Evolutionary conservation across 2,113 vertebrate species (phyloP), one percentile per base, ranked within the genome.

Genomic region (Oxygymnocypris stewartii): DNA sequence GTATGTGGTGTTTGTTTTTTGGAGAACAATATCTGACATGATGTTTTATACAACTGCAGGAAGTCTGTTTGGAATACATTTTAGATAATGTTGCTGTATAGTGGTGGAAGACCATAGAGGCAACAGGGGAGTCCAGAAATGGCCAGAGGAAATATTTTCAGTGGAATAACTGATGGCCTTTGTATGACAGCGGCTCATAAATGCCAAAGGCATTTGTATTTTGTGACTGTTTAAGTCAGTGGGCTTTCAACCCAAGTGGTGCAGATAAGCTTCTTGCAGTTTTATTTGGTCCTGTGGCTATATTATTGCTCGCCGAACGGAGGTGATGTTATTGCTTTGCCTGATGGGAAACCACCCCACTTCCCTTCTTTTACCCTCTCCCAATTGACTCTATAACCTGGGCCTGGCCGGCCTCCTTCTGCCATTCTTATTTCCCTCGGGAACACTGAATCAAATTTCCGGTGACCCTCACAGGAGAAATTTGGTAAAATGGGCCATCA

Each of bases 391-490:
- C 59, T 35, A 78, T 86, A 90, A 87, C 85, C 79, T 65, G 51
- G 76, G 67, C 35, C 75, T 25, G 76, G 49, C 85, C 20, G 4
- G 82, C 79, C 82, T 61, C 79, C 35, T 54, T 71, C 86, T 51
- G 67, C 78, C 78, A 79, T 49, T 65, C 84, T 89, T 54, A 82
- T 86, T 89, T 88, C 89, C 87, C 90, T 69, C 1, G 87, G 84
- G 89, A 89, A 63, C 76, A 25, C 59, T 79, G 83, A 91, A 91
- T 90, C 91, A 89, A 89, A 90, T 90, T 90, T 90, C 67, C 85
- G 87, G 84, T 79, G 85, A 89, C 87, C 87, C 87, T 87, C 88
- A 86, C 79, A 83, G 86, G 84, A 88, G 90, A 91, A 89, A 89
- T 89, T 81, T 88, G 85, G 79, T 85, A 77, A 88, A 88, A 89